Percentiles rank a stretch among this genome's conserved stretches.
Conservation (phyloP, 2,888 invertebrate species). For the Lasioglossum pauxillum region DNA sequence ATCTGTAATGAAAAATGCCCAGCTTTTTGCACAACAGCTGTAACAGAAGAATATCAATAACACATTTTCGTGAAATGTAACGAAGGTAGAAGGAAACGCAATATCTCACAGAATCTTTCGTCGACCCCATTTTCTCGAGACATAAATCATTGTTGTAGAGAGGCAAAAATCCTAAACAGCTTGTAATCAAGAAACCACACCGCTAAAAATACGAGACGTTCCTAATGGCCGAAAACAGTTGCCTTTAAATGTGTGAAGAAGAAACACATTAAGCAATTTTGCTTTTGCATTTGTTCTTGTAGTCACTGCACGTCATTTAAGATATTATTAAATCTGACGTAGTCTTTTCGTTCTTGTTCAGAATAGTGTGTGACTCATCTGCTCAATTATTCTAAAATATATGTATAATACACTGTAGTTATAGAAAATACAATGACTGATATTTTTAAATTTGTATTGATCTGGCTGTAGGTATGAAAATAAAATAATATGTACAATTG, state of each 20-base stretch:
- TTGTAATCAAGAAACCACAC: background rate
- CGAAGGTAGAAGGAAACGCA: background rate
- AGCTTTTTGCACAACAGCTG: background rate
- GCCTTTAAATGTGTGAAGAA: background rate
- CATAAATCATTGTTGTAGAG: background rate
- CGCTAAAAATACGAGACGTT: background rate
- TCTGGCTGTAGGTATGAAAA: background rate
- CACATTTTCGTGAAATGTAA: background rate
- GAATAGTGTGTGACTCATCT: background rate
- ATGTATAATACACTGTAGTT: background rate
- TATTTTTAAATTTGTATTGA: background rate
- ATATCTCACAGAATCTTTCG: background rate
- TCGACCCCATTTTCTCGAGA: background rate
- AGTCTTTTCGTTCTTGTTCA: background rate
- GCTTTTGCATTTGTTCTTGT: background rate
- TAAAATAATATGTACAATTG: background rate
- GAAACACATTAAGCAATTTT: background rate
- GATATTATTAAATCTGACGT: background rate
- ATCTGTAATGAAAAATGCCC: background rate
- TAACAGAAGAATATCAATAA: background rate
- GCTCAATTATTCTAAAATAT: background rate
- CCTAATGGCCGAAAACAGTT: background rate
- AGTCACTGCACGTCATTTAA: background rate
- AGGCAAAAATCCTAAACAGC: conserved; percentile 6
- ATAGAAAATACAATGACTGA: background rate